Evolutionary conservation across 2,113 vertebrate genomes (phyloP).

Genomic region (Pheucticus melanocephalus): DNA sequence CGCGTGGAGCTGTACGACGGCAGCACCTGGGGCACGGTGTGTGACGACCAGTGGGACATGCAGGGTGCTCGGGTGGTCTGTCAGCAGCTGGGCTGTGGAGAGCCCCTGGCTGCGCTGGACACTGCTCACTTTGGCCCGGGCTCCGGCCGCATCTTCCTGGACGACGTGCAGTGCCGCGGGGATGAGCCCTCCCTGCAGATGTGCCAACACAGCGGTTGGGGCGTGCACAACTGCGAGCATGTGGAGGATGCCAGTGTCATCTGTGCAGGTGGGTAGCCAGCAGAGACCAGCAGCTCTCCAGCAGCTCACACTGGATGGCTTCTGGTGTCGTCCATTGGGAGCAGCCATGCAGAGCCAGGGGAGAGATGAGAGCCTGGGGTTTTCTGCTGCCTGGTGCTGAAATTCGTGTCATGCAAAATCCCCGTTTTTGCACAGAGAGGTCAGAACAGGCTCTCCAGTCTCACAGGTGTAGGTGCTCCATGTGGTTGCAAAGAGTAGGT

Average conservation of each 20-base stretch:
- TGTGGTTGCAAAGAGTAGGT: background rate
- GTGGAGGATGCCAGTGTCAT: background rate
- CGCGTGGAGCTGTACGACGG: background rate
- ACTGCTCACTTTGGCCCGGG: accelerated
- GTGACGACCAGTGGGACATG: constrained; percentile 11
- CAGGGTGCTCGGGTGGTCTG: background rate
- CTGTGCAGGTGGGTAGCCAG: background rate
- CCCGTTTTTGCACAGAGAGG: background rate
- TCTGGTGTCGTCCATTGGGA: background rate
- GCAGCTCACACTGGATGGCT: accelerated
- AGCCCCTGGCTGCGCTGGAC: accelerated
- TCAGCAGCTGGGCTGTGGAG: background rate
- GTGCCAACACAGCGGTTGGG: background rate
- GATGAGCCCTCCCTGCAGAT: background rate
- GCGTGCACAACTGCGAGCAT: background rate
- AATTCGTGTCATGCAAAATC: background rate
- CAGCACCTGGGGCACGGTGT: background rate
- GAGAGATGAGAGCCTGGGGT: background rate
- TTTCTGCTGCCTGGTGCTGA: background rate
- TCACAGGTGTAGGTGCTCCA: background rate
- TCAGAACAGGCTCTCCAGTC: background rate
- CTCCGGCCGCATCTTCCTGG: background rate
- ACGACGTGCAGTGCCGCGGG: background rate
- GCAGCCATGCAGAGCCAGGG: background rate
- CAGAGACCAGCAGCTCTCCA: background rate